Base-by-base conservation (phyloP, 2,113 vertebrate genomes). In the Tragelaphus strepsiceros region DNA sequence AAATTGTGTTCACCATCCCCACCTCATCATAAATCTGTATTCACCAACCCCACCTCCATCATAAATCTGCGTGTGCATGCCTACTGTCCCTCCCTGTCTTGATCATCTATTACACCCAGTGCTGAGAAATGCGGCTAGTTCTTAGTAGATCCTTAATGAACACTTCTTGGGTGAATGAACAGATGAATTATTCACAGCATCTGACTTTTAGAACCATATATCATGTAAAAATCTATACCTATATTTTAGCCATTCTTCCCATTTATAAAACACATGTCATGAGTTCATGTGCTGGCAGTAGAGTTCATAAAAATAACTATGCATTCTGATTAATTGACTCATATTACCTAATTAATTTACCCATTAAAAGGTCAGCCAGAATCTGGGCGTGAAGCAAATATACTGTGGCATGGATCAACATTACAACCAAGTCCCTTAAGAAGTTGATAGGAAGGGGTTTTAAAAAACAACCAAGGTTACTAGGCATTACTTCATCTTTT, bases 221-320 rank as follows among this genome's bases (percentile, higher is more conserved):
- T 97, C 94, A 94, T 8, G 49, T 59, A 86, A 93, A 86, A 95
- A 78, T 94, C 93, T 53, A 96, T 92, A 90, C 35, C 54, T 96
- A 82, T 19, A 59, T 97, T 95, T 97, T 94, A 96, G 83, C 53
- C 53, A 35, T 86, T 87, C 85, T 96, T 94, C 91, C 51, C 90
- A 59, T 91, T 96, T 96, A 96, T 74, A 77, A 96, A 96, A 87
- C 86, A 67, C 81, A 59, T 77, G 81, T 56, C 64, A 82, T 93
- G 90, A 89, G 90, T 97, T 91, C 97, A 97, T 81, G 62, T 3
- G 26, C 84, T 91, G 94, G 67, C 94, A 84, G 58, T 64, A 26
- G 85, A 94, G 97, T 97, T 95, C 87, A 95, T 94, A 89, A 96
- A 96, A 97, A 81, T 88, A 92, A 62, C 59, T 95, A 2, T 93